These are phyloP conservation scores for Morpho deidamia DNA, from an alignment of 2,888 invertebrate genomes.

Conservation along the genomic window DNA sequence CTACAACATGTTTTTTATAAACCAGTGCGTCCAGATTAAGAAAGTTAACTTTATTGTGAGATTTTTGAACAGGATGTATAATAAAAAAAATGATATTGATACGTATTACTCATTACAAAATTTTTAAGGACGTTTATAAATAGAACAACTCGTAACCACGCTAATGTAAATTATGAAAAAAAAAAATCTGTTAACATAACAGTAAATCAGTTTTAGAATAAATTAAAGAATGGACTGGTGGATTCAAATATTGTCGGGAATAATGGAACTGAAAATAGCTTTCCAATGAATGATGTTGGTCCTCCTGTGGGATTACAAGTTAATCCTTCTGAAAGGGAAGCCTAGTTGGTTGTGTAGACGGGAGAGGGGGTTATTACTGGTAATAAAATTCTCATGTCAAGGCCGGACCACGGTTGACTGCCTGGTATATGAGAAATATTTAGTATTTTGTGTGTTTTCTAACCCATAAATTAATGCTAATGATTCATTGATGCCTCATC, in stretches of 20 bases:
- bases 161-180: too few species aligned
- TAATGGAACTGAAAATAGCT: slow-evolving; percentile 66
- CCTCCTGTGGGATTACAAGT: slow-evolving; percentile 70
- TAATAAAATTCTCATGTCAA: slow-evolving; percentile 72
- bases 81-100: too few species aligned
- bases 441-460: slow-evolving; percentile 46
- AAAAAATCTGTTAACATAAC: too few species aligned
- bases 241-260: slow-evolving; percentile 41
- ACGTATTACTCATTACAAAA: too few species aligned
- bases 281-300: slow-evolving; percentile 73
- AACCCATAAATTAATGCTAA: not conserved
- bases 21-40: too few species aligned
- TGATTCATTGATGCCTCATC: too few species aligned
- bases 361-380: slow-evolving; percentile 35
- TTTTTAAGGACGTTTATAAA: too few species aligned
- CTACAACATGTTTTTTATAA: too few species aligned
- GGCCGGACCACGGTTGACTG: slow-evolving; percentile 38
- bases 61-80: too few species aligned
- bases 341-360: slow-evolving; percentile 32
- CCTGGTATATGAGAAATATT: slow-evolving; percentile 49
- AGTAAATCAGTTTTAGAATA: slow-evolving; percentile 36
- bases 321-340: slow-evolving; percentile 70
- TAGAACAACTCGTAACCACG: too few species aligned
- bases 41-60: too few species aligned
- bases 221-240: slow-evolving; percentile 51